phyloP scores from a whole-genome alignment of 2,797 vertebrate genomes.

The Melanogrammus aeglefinus region DNA sequence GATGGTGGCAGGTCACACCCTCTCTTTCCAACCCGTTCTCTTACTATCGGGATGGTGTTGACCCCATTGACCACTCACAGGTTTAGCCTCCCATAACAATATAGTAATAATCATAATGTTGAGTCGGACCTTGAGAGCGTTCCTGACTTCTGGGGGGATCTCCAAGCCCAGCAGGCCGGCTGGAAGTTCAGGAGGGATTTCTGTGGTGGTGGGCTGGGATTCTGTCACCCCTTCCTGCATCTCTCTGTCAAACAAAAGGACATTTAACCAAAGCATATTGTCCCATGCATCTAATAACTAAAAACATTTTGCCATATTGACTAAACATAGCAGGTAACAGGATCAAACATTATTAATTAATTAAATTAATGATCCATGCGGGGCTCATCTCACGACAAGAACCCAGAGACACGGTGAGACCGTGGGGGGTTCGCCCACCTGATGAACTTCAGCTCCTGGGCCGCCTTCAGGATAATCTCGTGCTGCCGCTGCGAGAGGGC shows the following conservation, averaged over 20 bases:
- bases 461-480: conserved; percentile 98
- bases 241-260: conserved; percentile 73
- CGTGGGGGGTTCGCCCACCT: conserved; percentile 74
- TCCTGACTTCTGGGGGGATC: conserved; percentile 79
- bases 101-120: neutral
- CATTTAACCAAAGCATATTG: neutral
- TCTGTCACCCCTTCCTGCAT: conserved; percentile 86
- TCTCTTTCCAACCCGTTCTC: too few relatives aligned
- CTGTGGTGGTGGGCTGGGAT: conserved; percentile 65
- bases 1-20: too few relatives aligned
- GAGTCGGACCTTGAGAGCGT: conserved; percentile 81
- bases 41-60: neutral
- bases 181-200: conserved; percentile 68
- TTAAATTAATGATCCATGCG: neutral
- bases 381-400: neutral
- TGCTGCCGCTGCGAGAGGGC: conserved; percentile 98
- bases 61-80: neutral
- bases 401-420: too few relatives aligned
- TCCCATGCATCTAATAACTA: neutral
- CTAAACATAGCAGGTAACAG: neutral
- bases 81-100: neutral
- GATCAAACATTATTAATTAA: neutral
- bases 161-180: conserved; percentile 81
- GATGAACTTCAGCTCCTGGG: conserved; percentile 96
- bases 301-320: neutral